Percentiles rank a stretch among this genome's conserved stretches.
phyloP scores from a whole-genome alignment of 1,140 invertebrate genomes.

The Diprion similis region DNA sequence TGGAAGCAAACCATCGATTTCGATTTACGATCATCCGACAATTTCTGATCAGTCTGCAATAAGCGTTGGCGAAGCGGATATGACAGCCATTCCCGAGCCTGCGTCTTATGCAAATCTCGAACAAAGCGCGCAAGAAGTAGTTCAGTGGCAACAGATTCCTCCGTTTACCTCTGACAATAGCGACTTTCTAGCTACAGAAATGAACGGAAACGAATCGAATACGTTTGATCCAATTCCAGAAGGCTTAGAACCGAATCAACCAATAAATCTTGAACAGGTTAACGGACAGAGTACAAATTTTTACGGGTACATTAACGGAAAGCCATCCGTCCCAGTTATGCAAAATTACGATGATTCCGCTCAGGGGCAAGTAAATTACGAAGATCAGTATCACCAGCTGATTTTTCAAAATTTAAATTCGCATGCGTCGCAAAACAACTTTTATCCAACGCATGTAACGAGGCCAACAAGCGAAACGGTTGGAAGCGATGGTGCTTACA shows the following conservation, averaged over 20 bases:
- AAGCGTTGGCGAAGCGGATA: slow-evolving; percentile 6
- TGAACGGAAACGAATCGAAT: slow-evolving; percentile 22
- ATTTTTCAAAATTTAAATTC: background rate
- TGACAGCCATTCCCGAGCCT: background rate
- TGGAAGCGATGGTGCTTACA: background rate
- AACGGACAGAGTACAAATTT: background rate
- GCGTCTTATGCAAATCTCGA: slow-evolving; percentile 5
- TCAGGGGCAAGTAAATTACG: no score
- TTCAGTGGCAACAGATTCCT: slow-evolving; percentile 51
- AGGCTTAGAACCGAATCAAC: slow-evolving; percentile 38
- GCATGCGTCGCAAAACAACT: background rate
- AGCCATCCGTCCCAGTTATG: background rate
- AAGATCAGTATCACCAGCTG: background rate
- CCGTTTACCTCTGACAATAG: slow-evolving; percentile 21
- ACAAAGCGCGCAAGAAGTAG: slow-evolving; percentile 36
- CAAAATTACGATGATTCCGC: no score
- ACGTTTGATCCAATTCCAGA: slow-evolving; percentile 36
- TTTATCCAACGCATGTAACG: background rate
- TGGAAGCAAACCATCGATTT: background rate
- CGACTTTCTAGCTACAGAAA: background rate
- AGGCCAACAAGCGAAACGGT: no score
- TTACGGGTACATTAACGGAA: background rate
- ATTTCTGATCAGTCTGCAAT: background rate
- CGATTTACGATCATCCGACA: background rate
- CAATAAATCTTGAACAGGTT: slow-evolving; percentile 20